Evolutionary conservation across 2,797 vertebrate genomes (phyloP), one percentile per base, ranked within the genome.

Genomic region (Pipistrellus pygmaeus): DNA sequence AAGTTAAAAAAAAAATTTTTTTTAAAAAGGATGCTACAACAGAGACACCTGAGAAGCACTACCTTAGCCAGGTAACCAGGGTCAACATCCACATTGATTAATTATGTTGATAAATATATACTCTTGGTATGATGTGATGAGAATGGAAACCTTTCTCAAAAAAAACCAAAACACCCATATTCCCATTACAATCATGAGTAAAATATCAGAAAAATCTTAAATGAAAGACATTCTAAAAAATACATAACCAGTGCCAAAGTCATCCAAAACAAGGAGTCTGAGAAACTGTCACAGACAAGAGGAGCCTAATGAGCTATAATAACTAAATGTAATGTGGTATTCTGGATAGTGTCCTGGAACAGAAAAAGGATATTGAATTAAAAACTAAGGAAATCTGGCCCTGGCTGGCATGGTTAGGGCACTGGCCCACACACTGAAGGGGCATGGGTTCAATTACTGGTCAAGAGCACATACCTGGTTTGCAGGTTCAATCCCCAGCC

Each of bases 261-360:
- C 35, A 90, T 51, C 1, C 20, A 86, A 87, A 86, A 68, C 20
- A 75, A 81, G n/a, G 18, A 21, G 60, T 48, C 44, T 64, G 38
- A 82, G 48, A 68, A 75, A 75, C 68, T 75, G 41, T 68, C 38
- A 75, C 6, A 62, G 32, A 18, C 51, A 78, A 92, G 27, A 85
- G 4, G 48, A 80, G 27, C 17, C 46, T 75, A 81, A 23, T 14
- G 10, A 85, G 44, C 73, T 57, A 81, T 9, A 38, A 48, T 35
- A 75, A 93, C 69, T 71, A 71, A 82, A 86, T 10, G 21, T 76
- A 68, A 90, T 64, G 38, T 87, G 75, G 12, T 57, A 30, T 84
- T 53, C 55, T 73, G 62, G 25, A 53, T 10, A 76, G 41, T 32
- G 44, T 18, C 23, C 32, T 69, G 21, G 10, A 30, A 71, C 11